Conservation (phyloP, 2,797 vertebrate genomes). For the Hydrocynus forskahlii region DNA sequence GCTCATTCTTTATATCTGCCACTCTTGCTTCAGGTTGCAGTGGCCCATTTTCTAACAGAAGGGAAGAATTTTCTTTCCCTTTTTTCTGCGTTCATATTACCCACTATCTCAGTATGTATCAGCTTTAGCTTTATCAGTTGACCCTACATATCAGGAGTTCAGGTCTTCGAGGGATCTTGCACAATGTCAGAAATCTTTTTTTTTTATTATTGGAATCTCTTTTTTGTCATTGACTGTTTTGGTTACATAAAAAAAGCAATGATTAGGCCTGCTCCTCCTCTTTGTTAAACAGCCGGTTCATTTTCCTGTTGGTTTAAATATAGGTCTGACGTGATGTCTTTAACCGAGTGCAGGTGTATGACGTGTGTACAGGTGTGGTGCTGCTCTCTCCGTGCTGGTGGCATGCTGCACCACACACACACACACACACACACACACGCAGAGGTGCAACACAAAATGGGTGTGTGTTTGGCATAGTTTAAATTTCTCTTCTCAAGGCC, state of each 20-base stretch:
- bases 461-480: conserved; percentile 65
- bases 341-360: conserved; percentile 55
- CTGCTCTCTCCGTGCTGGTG: conserved; percentile 9
- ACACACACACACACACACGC: conserved; percentile 11
- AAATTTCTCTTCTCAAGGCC: conserved; percentile 72
- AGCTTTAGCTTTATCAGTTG: conserved; percentile 15
- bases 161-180: background rate
- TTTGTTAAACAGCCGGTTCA: conserved; percentile 74
- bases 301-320: conserved; percentile 59
- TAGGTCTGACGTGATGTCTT: conserved; percentile 66
- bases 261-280: conserved; percentile 65
- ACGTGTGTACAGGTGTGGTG: conserved; percentile 72
- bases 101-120: background rate
- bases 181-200: conserved; percentile 1
- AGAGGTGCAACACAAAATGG: conserved; percentile 53
- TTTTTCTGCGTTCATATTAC: conserved; percentile 6
- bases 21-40: conserved; percentile 16
- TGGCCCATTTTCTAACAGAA: conserved; percentile 5
- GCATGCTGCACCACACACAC: conserved; percentile 43
- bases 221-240: conserved; percentile 31
- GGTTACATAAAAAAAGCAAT: conserved; percentile 47
- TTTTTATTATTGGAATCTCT: background rate
- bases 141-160: conserved; percentile 10
- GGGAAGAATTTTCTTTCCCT: background rate
- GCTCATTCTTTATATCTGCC: background rate